Conservation (phyloP, 2,888 invertebrate genomes). For the Bruchidius siliquastri region DNA sequence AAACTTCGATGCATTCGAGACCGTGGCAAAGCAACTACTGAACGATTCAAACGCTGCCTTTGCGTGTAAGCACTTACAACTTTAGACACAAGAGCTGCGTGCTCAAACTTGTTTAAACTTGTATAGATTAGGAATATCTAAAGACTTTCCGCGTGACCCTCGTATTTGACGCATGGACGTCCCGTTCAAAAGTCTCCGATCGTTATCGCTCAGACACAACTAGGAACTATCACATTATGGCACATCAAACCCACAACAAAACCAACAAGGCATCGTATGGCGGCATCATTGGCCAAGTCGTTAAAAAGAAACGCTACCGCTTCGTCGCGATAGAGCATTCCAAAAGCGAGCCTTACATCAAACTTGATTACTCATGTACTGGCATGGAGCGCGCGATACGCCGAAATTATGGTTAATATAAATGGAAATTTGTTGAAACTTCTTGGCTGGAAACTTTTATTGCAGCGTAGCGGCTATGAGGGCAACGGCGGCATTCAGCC, state of each 20-base stretch:
- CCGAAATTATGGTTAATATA: conserved; percentile 3
- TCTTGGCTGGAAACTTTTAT: conserved; percentile 4
- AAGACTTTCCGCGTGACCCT: no score
- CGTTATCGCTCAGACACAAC: not conserved
- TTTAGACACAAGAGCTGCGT: no score
- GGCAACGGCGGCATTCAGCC: not conserved
- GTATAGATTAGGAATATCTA: no score
- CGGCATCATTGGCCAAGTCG: not conserved
- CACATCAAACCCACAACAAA: not conserved
- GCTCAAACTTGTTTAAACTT: no score
- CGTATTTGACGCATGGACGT: no score
- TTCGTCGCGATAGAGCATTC: not conserved
- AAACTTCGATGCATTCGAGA: no score
- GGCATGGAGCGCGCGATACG: not conserved
- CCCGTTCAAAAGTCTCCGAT: not conserved
- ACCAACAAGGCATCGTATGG: not conserved
- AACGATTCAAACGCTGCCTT: no score
- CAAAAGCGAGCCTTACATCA: not conserved
- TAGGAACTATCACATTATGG: not conserved
- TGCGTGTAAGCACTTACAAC: no score
- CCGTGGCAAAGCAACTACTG: no score
- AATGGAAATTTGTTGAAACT: conserved; percentile 4
- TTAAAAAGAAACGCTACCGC: not conserved
- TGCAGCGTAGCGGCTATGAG: not conserved
- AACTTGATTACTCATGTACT: not conserved